Percentiles rank a stretch among this genome's conserved stretches.
Conservation (phyloP, 2,888 invertebrate genomes). For the Nymphalis c-album region DNA sequence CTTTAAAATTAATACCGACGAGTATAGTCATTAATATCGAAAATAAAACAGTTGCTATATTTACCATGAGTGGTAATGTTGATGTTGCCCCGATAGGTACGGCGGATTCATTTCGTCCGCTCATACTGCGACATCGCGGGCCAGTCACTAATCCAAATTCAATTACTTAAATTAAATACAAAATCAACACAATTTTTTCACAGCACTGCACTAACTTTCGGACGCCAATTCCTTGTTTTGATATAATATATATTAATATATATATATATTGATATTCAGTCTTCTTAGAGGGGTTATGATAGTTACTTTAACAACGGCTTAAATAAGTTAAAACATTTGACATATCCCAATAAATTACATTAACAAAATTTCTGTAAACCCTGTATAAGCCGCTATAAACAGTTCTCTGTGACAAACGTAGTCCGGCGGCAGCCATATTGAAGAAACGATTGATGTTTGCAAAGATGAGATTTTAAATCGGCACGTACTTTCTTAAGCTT, state of each 20-base stretch:
- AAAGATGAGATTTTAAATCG: constrained; percentile 27
- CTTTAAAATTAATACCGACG: no score
- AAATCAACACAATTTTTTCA: constrained; percentile 21
- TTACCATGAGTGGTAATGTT: constrained; percentile 75
- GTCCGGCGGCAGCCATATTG: constrained; percentile 46
- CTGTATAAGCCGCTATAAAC: constrained; percentile 40
- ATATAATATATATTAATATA: constrained; percentile 15
- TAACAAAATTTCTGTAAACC: constrained; percentile 26
- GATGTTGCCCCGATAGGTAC: constrained; percentile 52
- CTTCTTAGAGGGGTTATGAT: constrained; percentile 26
- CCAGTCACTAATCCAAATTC: constrained; percentile 19
- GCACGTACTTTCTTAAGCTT: constrained; percentile 22
- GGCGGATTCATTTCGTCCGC: constrained; percentile 67
- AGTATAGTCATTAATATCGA: background rate
- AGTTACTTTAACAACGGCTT: constrained; percentile 23
- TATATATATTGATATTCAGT: constrained; percentile 28
- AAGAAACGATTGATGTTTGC: constrained; percentile 33
- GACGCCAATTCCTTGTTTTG: constrained; percentile 27
- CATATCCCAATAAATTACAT: constrained; percentile 19
- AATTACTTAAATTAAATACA: constrained; percentile 11
- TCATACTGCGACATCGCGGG: constrained; percentile 73
- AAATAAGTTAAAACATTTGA: constrained; percentile 14
- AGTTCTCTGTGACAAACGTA: constrained; percentile 42
- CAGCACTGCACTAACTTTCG: constrained; percentile 26
- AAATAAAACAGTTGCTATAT: constrained; percentile 27